Percentiles rank a stretch among this genome's conserved stretches.
Evolutionary conservation across 2,113 vertebrate genomes (phyloP).

Genomic region (Numida meleagris): DNA sequence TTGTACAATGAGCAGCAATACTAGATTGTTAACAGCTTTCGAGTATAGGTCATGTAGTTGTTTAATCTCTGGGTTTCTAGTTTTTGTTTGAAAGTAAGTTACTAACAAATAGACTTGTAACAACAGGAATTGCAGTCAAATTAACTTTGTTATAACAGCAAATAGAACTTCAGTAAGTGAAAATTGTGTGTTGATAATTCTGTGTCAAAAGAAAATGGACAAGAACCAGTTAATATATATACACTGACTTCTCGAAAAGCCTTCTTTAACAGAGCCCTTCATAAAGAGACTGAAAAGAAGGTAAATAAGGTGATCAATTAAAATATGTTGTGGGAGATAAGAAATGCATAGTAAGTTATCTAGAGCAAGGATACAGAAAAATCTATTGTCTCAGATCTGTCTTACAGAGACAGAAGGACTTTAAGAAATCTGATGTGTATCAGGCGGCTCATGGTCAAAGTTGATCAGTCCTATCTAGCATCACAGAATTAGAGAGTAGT

Average conservation of each 20-base stretch:
- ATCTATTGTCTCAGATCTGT: neutral
- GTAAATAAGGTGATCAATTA: neutral
- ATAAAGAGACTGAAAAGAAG: neutral
- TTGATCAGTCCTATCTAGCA: neutral
- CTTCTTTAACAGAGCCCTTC: neutral
- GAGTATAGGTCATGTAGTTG: neutral
- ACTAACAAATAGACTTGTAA: neutral
- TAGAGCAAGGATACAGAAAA: neutral
- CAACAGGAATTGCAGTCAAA: neutral
- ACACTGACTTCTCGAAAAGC: neutral
- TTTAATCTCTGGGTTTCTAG: neutral
- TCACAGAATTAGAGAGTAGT: neutral
- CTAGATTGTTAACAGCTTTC: neutral
- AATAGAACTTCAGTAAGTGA: neutral
- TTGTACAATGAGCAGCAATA: neutral
- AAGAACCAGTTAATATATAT: neutral
- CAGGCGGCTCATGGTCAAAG: neutral
- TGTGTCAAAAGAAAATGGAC: neutral
- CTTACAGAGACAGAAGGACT: too few relatives aligned
- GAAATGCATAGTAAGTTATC: too few relatives aligned
- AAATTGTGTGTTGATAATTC: neutral
- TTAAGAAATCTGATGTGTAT: neutral
- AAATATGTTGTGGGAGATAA: neutral
- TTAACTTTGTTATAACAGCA: neutral
- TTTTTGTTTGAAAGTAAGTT: neutral